A percentile compares a stretch with the other conserved stretches of the same genome.
Conservation (phyloP, 2,888 invertebrate species). For the Hydrotaea diabolus region DNA sequence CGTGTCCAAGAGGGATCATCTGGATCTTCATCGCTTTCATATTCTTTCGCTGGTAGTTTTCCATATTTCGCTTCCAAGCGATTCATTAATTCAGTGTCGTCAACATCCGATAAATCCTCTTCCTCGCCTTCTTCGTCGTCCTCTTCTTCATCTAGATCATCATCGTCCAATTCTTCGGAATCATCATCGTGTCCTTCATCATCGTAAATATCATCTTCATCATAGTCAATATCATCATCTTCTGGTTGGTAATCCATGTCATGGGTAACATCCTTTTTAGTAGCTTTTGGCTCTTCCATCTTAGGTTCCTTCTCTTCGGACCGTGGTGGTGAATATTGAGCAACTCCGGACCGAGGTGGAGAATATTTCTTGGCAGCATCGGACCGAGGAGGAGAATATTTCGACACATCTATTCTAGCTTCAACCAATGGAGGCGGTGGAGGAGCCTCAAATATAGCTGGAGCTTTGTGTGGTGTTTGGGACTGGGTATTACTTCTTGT, state of each 20-base stretch:
- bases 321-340: slow-evolving; percentile 69
- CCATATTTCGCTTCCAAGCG: slow-evolving; percentile 89
- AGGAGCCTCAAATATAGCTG: slow-evolving; percentile 63
- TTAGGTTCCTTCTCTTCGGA: background rate
- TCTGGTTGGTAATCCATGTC: slow-evolving; percentile 70
- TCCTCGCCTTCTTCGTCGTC: slow-evolving; percentile 82
- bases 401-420: slow-evolving; percentile 45
- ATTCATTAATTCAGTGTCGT: slow-evolving; percentile 86
- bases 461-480: slow-evolving; percentile 18
- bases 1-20: slow-evolving; percentile 81
- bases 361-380: background rate
- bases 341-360: background rate
- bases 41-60: slow-evolving; percentile 83
- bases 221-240: slow-evolving; percentile 77
- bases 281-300: slow-evolving; percentile 39
- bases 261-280: slow-evolving; percentile 63
- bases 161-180: slow-evolving; percentile 77
- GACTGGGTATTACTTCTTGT: slow-evolving; percentile 18
- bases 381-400: slow-evolving; percentile 5
- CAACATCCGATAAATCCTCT: slow-evolving; percentile 84
- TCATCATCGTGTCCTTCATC: slow-evolving; percentile 72
- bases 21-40: slow-evolving; percentile 81
- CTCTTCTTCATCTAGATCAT: slow-evolving; percentile 78
- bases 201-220: slow-evolving; percentile 68
- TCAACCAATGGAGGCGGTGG: slow-evolving; percentile 54